phyloP scores from a whole-genome alignment of 2,888 invertebrate genomes.

The Margaritifera margaritifera region DNA sequence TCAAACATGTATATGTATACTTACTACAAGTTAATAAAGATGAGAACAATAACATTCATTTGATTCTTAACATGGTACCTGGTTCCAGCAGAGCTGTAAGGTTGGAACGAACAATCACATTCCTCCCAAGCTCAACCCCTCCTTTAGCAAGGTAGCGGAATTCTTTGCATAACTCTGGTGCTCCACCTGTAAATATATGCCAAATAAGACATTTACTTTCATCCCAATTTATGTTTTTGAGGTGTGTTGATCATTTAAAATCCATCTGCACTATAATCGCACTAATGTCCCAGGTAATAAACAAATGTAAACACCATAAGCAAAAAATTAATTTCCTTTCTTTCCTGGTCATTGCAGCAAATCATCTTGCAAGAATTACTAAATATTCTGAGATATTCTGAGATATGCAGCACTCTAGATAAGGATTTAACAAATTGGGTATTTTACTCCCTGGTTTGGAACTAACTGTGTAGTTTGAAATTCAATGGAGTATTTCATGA shows the following conservation, averaged over 20 bases:
- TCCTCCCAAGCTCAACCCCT: constrained; percentile 33
- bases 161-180: constrained; percentile 53
- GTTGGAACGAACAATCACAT: constrained; percentile 53
- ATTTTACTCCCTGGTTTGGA: no score
- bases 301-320: not conserved
- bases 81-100: constrained; percentile 54
- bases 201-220: not conserved
- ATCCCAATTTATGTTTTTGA: not conserved
- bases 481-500: no score
- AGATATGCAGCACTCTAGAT: no score
- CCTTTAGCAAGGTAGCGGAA: constrained; percentile 47
- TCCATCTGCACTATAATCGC: no score
- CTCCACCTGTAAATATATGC: constrained; percentile 43
- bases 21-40: no score
- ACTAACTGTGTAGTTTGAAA: no score
- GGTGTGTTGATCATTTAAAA: not conserved
- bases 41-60: no score
- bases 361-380: no score
- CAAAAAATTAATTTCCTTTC: no score
- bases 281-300: not conserved
- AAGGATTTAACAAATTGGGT: no score
- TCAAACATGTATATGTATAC: not conserved
- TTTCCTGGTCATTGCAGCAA: no score
- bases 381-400: no score
- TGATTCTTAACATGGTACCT: constrained; percentile 30